These are phyloP conservation scores for Magallana gigas DNA, from an alignment of 1,140 invertebrate genomes.

Conservation along the genomic window DNA sequence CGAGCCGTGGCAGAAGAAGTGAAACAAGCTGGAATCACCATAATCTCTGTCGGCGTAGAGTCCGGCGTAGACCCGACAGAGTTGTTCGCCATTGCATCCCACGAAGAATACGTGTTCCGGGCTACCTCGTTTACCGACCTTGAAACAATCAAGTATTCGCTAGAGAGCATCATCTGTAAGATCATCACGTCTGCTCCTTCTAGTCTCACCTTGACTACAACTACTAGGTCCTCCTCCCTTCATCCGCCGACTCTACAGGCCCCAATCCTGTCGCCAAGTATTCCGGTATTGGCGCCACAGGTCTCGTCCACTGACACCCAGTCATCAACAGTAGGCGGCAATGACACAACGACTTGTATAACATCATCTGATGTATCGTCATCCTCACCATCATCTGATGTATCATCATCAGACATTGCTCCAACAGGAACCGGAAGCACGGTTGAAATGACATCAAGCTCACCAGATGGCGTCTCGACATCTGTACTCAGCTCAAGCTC, in stretches of 20 bases:
- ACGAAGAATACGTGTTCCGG: not conserved
- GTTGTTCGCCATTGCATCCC: not conserved
- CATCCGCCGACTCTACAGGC: not conserved
- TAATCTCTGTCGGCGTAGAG: not conserved
- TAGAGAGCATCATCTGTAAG: constrained; percentile 11
- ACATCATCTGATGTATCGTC: not conserved
- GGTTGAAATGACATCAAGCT: not conserved
- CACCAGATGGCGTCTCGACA: not conserved
- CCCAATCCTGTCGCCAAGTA: not conserved
- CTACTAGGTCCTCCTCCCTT: not conserved
- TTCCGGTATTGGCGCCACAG: not conserved
- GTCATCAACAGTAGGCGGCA: not conserved
- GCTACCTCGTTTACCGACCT: constrained; percentile 7
- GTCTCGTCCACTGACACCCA: not conserved
- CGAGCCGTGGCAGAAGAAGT: not conserved
- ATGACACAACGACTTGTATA: not conserved
- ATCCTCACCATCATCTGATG: not conserved
- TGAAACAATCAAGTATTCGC: not conserved
- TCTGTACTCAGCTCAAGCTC: no score
- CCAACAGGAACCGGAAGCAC: not conserved
- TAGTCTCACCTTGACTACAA: not conserved
- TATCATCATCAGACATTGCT: not conserved
- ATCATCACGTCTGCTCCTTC: not conserved
- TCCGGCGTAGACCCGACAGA: not conserved
- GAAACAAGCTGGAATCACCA: not conserved